Base-by-base conservation (phyloP, 2,113 vertebrate species). In the Pedionomus torquatus region DNA sequence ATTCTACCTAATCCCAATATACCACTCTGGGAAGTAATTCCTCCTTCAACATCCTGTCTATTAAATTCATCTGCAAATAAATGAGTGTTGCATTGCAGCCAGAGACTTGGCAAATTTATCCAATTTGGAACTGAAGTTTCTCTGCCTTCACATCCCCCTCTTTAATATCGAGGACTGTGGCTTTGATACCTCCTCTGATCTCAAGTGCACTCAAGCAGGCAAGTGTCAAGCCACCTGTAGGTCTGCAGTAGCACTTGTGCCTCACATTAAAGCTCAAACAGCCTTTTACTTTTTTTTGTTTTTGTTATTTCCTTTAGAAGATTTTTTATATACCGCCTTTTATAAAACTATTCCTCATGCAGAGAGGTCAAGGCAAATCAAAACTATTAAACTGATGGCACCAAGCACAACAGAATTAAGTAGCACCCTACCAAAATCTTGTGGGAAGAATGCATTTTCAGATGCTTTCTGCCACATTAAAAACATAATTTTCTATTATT, bases 31-130 rank as follows among this genome's bases (percentile, higher is more conserved):
- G 61, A 91, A 91, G 83, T 44, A 91, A 95, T 94, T 95, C 93
- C 39, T 89, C 89, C 87, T 95, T 95, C 77, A 92, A 68, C 77
- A 89, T 68, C 57, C 91, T 68, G 64, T 71, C 94, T 89, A 90
- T 92, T 95, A 89, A 95, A 95, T 94, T 94, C 95, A 95, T 72
- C 87, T 87, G 83, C 87, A 92, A 84, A 93, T 87, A 87, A 97
- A 91, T 78, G 60, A 95, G 44, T 39, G 80, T 64, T 92, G 87
- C 61, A 24, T 30, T 66, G 83, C 60, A 92, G 52, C 52, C 77
- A 91, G 89, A 91, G 81, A 68, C 43, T 64, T 74, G 46, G 93
- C 39, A 94, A 87, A 93, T 89, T 82, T 94, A 93, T 94, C 93
- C 69, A 81, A 75, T 97, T 78, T 93, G 57, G 48, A 70, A 84